These are phyloP conservation scores for Hemiprocne comata DNA, from an alignment of 2,113 vertebrate genomes.

Conservation along the genomic window DNA sequence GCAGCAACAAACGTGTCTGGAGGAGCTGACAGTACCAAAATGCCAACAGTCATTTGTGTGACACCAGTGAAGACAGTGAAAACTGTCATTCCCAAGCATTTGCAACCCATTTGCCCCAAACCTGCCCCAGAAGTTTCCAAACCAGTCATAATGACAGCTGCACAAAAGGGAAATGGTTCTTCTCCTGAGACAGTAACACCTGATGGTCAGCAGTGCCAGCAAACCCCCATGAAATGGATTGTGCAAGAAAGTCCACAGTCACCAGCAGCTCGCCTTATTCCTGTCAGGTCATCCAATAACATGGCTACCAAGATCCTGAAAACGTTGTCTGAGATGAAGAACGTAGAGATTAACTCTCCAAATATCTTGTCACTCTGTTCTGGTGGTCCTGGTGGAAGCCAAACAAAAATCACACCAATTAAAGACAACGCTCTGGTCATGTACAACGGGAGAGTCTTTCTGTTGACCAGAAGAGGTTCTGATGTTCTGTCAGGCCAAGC, in stretches of 20 bases:
- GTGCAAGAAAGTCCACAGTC: constrained; percentile 77
- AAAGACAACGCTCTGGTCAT: constrained; percentile 85
- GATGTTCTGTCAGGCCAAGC: constrained; percentile 41
- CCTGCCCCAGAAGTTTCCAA: constrained; percentile 34
- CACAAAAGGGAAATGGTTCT: not conserved
- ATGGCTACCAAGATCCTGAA: constrained; percentile 79
- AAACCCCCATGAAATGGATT: constrained; percentile 83
- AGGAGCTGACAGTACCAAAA: constrained; percentile 48
- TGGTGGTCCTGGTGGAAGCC: constrained; percentile 9
- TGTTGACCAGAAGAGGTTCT: constrained; percentile 79
- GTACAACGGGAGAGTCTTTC: constrained; percentile 85
- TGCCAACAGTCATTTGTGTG: constrained; percentile 75
- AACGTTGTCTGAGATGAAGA: constrained; percentile 69
- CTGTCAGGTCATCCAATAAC: constrained; percentile 75
- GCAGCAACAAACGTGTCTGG: constrained; percentile 50
- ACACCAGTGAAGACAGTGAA: constrained; percentile 84
- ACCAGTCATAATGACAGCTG: constrained; percentile 30
- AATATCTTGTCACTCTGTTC: constrained; percentile 47
- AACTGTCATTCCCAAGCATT: constrained; percentile 31
- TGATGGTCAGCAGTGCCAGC: constrained; percentile 58
- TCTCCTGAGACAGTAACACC: not conserved
- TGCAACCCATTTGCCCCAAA: constrained; percentile 47
- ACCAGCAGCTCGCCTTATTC: constrained; percentile 69
- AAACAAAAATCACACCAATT: constrained; percentile 56
- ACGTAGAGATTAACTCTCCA: not conserved